Evolutionary conservation across 1,140 invertebrate genomes (phyloP).

Genomic region (Batillaria attramentaria): DNA sequence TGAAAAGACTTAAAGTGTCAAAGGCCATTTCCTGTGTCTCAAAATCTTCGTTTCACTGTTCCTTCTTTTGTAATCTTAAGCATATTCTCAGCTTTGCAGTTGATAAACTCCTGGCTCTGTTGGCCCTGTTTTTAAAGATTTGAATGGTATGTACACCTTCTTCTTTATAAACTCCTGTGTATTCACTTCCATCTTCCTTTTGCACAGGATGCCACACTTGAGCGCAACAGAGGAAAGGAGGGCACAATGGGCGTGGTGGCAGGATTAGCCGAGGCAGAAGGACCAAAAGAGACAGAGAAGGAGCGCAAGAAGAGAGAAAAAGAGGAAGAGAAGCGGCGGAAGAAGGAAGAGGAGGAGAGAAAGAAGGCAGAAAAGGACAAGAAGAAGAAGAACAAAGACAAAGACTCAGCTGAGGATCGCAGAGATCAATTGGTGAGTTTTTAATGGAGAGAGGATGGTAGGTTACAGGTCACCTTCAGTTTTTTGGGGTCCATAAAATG

Average conservation of each 20-base stretch:
- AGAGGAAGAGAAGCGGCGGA: conserved; percentile 37
- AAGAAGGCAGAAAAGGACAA: conserved; percentile 14
- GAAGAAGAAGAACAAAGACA: conserved; percentile 26
- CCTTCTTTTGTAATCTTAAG: too few species aligned
- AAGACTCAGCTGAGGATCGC: conserved; percentile 33
- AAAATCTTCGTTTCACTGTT: too few species aligned
- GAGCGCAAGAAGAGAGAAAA: conserved; percentile 41
- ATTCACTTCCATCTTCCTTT: too few species aligned
- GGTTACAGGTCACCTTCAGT: too few species aligned
- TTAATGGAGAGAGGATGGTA: neutral
- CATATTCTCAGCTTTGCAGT: too few species aligned
- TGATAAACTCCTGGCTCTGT: too few species aligned
- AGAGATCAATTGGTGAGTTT: conserved; percentile 25
- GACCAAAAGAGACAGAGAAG: conserved; percentile 36
- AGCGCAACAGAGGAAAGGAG: conserved; percentile 6
- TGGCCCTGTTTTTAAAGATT: too few species aligned
- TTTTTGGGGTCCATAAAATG: too few species aligned
- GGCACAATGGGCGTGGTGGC: conserved; percentile 27
- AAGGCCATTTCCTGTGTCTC: too few species aligned
- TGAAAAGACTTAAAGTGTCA: too few species aligned
- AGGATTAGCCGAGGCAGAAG: conserved; percentile 9
- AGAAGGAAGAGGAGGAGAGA: conserved; percentile 35
- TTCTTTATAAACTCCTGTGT: too few species aligned
- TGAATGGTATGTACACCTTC: too few species aligned
- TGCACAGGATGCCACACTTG: conserved; percentile 37